phyloP scores from a whole-genome alignment of 2,797 vertebrate genomes.

The Poecile montanus region DNA sequence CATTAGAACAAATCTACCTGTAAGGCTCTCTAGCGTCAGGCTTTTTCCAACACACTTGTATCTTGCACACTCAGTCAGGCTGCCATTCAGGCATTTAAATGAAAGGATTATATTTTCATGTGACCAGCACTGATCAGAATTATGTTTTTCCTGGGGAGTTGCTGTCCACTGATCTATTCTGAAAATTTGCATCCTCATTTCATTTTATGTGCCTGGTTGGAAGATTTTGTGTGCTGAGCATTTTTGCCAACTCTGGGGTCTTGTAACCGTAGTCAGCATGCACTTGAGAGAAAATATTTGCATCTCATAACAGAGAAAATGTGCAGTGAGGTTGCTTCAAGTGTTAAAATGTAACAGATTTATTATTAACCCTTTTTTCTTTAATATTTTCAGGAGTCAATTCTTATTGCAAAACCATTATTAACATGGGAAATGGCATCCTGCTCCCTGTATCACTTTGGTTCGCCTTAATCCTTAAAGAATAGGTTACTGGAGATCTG shows the following conservation, averaged over 20 bases:
- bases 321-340: not conserved
- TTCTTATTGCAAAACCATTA: conserved; percentile 86
- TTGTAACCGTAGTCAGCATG: conserved; percentile 35
- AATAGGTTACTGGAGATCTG: conserved; percentile 78
- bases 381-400: conserved; percentile 72
- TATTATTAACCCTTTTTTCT: not conserved
- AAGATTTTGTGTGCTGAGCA: conserved; percentile 24
- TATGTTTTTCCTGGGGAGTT: not conserved
- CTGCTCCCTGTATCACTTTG: conserved; percentile 81
- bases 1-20: conserved; percentile 8
- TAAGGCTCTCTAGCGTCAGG: not conserved
- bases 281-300: conserved; percentile 25
- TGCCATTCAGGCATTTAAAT: conserved; percentile 45
- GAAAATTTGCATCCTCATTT: conserved; percentile 56
- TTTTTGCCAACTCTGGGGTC: conserved; percentile 7
- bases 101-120: conserved; percentile 43
- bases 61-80: not conserved
- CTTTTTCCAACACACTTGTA: not conserved
- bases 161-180: conserved; percentile 47
- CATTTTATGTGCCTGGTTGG: conserved; percentile 36
- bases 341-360: not conserved
- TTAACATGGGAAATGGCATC: conserved; percentile 75
- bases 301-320: conserved; percentile 9
- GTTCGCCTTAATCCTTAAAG: conserved; percentile 83
- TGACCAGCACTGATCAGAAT: conserved; percentile 27